phyloP scores from a whole-genome alignment of 1,140 invertebrate species.

The Drosophila orena region DNA sequence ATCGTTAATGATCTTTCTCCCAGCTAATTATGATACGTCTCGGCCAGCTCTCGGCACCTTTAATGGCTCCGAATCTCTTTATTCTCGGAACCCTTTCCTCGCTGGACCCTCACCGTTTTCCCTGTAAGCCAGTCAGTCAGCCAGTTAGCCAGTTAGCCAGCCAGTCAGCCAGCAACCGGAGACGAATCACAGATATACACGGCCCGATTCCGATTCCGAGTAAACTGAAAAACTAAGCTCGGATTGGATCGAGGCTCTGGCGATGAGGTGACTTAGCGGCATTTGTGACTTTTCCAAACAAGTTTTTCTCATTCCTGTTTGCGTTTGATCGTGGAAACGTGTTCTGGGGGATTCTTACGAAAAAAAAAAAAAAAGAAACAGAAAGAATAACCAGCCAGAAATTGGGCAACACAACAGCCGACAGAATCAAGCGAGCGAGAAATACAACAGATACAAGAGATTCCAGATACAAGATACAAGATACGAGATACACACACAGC shows the following conservation, averaged over 20 bases:
- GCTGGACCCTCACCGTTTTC: slow-evolving; percentile 46
- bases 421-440: slow-evolving; percentile 40
- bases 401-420: slow-evolving; percentile 41
- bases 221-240: slow-evolving; percentile 50
- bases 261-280: slow-evolving; percentile 8
- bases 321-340: slow-evolving; percentile 64
- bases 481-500: slow-evolving; percentile 20
- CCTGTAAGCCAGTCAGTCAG: slow-evolving; percentile 22
- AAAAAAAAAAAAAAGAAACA: slow-evolving; percentile 35
- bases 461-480: slow-evolving; percentile 25
- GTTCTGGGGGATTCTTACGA: slow-evolving; percentile 63
- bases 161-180: slow-evolving; percentile 8
- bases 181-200: slow-evolving; percentile 47
- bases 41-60: slow-evolving; percentile 49
- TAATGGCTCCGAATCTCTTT: slow-evolving; percentile 77
- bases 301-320: slow-evolving; percentile 65
- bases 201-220: slow-evolving; percentile 43
- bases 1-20: slow-evolving; percentile 75
- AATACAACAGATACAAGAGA: slow-evolving; percentile 27
- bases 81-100: slow-evolving; percentile 73
- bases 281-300: slow-evolving; percentile 56
- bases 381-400: slow-evolving; percentile 31
- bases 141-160: not conserved
- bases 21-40: slow-evolving; percentile 73
- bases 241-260: not conserved